Evolutionary conservation across 2,113 vertebrate genomes (phyloP).

Genomic region (Struthidea cinerea): DNA sequence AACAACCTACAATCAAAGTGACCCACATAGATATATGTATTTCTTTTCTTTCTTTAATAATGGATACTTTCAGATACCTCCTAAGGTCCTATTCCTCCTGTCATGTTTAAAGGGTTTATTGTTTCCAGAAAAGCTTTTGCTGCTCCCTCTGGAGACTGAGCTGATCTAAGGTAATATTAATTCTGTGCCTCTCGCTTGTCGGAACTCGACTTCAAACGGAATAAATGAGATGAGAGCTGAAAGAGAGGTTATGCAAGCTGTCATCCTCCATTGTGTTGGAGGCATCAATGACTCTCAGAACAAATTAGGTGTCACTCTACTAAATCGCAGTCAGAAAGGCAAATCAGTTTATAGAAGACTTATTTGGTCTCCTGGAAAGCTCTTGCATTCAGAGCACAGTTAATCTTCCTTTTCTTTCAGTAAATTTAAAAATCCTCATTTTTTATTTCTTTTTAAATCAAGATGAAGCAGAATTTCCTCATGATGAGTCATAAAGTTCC

Average conservation of each 20-base stretch:
- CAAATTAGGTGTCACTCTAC: conserved; percentile 78
- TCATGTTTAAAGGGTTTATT: conserved; percentile 82
- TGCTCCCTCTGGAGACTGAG: conserved; percentile 73
- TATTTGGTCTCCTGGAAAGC: conserved; percentile 70
- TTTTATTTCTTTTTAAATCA: conserved; percentile 38
- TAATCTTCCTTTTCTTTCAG: conserved; percentile 65
- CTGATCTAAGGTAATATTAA: conserved; percentile 79
- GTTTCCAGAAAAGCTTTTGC: conserved; percentile 77
- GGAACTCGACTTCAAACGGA: conserved; percentile 77
- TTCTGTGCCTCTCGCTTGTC: conserved; percentile 72
- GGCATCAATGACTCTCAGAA: conserved; percentile 72
- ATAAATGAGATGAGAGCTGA: conserved; percentile 78
- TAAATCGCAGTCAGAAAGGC: conserved; percentile 75
- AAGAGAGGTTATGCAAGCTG: conserved; percentile 80
- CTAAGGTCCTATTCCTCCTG: conserved; percentile 73
- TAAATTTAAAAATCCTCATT: conserved; percentile 52
- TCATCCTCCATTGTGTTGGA: conserved; percentile 77
- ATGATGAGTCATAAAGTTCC: conserved; percentile 4
- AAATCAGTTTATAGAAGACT: conserved; percentile 77
- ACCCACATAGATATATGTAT: neutral
- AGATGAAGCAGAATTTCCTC: conserved; percentile 49
- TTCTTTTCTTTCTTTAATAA: conserved; percentile 68
- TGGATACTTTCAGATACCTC: conserved; percentile 72
- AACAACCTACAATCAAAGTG: conserved; percentile 44
- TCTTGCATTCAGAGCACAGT: conserved; percentile 52